Evolutionary conservation across 2,888 invertebrate species (phyloP).

Genomic region (Ecdyonurus torrentis): DNA sequence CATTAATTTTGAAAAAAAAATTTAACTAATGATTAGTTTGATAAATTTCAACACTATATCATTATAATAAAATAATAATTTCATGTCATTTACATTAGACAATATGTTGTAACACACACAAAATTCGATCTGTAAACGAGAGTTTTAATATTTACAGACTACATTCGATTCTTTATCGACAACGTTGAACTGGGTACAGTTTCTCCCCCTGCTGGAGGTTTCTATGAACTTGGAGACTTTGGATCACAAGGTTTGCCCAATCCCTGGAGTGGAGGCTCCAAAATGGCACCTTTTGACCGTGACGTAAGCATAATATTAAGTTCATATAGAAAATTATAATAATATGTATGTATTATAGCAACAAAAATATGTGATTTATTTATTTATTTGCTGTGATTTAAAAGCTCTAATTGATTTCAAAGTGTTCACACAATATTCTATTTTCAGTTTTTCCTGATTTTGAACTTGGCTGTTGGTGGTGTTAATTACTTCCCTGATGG

Average conservation of each 20-base stretch:
- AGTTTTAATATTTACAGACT: too few species aligned
- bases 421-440: not conserved
- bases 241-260: slow-evolving; percentile 9
- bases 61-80: too few species aligned
- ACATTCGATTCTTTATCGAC: slow-evolving; percentile 25
- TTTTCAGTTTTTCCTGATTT: slow-evolving; percentile 31
- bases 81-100: too few species aligned
- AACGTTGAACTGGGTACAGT: slow-evolving; percentile 33
- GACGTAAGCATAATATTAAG: slow-evolving; percentile 21
- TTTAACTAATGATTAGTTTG: too few species aligned
- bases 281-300: slow-evolving; percentile 51
- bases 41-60: too few species aligned
- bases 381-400: too few species aligned
- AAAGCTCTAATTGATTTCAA: not conserved
- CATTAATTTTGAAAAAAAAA: too few species aligned
- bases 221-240: slow-evolving; percentile 47
- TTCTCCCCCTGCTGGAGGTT: slow-evolving; percentile 36
- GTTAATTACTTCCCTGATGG: slow-evolving; percentile 46
- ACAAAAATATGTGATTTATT: too few species aligned
- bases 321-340: too few species aligned
- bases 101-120: too few species aligned
- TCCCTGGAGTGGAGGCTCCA: slow-evolving; percentile 19
- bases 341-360: too few species aligned
- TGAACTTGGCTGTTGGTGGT: slow-evolving; percentile 52
- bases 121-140: too few species aligned